Conservation (phyloP, 2,797 vertebrate species). For the Taeniopygia guttata region DNA sequence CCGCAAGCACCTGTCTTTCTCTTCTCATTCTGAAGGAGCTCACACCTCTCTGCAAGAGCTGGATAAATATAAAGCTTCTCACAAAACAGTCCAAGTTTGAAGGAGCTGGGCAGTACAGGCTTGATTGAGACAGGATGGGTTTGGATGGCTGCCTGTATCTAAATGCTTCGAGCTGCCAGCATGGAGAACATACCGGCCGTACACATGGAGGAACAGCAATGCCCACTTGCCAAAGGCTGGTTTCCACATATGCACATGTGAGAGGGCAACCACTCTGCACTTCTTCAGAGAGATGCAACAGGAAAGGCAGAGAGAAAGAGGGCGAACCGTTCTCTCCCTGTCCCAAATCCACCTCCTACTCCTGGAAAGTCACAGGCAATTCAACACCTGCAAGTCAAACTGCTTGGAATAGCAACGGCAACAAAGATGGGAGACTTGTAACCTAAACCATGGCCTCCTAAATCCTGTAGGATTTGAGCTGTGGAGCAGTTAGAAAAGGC, state of each 20-base stretch:
- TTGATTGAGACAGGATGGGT: neutral
- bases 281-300: constrained; percentile 23
- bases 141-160: neutral
- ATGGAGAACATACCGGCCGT: rapidly evolving
- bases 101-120: neutral
- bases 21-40: neutral
- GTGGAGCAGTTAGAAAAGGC: neutral
- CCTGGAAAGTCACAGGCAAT: neutral
- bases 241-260: neutral
- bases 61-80: neutral
- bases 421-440: neutral
- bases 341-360: neutral
- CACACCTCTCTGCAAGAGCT: neutral
- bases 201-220: neutral
- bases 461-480: neutral
- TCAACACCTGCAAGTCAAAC: neutral
- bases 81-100: neutral
- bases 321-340: neutral
- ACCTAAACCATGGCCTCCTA: neutral
- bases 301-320: neutral
- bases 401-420: neutral
- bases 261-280: neutral
- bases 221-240: neutral
- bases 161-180: neutral
- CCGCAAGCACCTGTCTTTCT: neutral